Base-by-base conservation (phyloP, 2,113 vertebrate genomes). In the Tupaia chinensis region DNA sequence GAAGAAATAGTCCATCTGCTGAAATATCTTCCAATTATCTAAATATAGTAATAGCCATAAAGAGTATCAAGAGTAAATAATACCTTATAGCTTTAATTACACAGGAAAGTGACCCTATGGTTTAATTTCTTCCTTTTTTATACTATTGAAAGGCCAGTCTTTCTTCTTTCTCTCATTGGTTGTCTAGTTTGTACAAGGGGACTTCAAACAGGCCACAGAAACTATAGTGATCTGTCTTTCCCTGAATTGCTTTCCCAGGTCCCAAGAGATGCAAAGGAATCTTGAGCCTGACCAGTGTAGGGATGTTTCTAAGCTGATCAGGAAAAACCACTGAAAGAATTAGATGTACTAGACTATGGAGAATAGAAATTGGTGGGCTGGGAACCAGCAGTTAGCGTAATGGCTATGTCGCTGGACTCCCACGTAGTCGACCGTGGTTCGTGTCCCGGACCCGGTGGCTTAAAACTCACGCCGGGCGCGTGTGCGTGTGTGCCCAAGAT, bases 1-100 rank as follows among this genome's bases (percentile, higher is more conserved):
- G 29, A 83, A 60, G 83, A 81, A 96, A 80, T 1, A 74, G 27
- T 58, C 58, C 89, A 93, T 87, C 76, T 92, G 73, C 63, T 80
- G 63, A 9, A 17, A 56, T 60, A 44, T 58, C 73, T 92, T 70
- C 54, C 17, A 69, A 73, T 91, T 58, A 77, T 32, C 82, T 72
- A 68, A 87, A 63, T 60, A 78, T 54, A 87, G 54, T 23, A 76
- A 54, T 17, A 73, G 34, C 44, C 44, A 19, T 87, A 69, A 44
- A 44, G 44, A 3, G 83, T 76, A 77, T 80, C 16, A 32, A 74
- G 23, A 79, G 70, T 34, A 63, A 93, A 89, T 61, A 34, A 96
- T 58, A 58, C 22, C 27, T 58, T 70, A 9, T 60, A 25, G 63
- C 73, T 10, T 76, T 92, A 79, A 87, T 82, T 89, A 76, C 12